A percentile compares a stretch with the other conserved stretches of the same genome.
Conservation (phyloP, 1,140 invertebrate genomes). For the Solen grandis region DNA sequence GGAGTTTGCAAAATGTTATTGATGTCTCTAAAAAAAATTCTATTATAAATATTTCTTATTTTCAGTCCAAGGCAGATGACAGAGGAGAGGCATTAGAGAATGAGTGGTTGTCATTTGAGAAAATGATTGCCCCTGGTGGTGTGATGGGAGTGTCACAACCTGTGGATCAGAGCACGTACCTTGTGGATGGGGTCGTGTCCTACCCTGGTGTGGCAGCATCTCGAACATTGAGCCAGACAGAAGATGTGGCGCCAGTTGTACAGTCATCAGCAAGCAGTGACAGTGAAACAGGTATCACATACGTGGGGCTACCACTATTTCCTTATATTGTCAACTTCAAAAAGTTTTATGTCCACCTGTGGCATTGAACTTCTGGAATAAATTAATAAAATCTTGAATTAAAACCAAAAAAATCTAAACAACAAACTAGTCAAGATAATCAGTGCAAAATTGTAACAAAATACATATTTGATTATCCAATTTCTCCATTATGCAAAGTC, state of each 20-base stretch:
- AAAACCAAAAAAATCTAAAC: no score
- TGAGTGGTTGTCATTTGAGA: slow-evolving; percentile 53
- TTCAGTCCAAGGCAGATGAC: neutral
- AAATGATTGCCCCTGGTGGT: slow-evolving; percentile 44
- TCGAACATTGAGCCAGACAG: neutral
- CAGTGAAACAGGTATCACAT: slow-evolving; percentile 14
- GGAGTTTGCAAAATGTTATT: neutral
- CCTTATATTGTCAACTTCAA: no score
- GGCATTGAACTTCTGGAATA: no score
- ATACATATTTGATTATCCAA: no score
- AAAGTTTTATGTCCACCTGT: no score
- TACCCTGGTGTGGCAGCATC: slow-evolving; percentile 26
- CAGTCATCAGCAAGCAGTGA: slow-evolving; percentile 28
- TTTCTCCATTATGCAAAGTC: no score
- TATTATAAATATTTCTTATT: neutral
- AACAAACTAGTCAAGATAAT: no score
- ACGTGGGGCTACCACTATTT: no score
- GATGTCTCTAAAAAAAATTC: neutral
- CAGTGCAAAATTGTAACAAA: no score
- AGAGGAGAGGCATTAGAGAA: slow-evolving; percentile 22
- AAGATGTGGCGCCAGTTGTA: slow-evolving; percentile 1
- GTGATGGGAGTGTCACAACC: slow-evolving; percentile 2
- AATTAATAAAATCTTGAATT: no score
- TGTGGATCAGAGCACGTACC: slow-evolving; percentile 8
- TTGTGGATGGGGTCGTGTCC: slow-evolving; percentile 32